Base-by-base conservation (phyloP, 2,888 invertebrate species). In the Platycheirus rosarum region DNA sequence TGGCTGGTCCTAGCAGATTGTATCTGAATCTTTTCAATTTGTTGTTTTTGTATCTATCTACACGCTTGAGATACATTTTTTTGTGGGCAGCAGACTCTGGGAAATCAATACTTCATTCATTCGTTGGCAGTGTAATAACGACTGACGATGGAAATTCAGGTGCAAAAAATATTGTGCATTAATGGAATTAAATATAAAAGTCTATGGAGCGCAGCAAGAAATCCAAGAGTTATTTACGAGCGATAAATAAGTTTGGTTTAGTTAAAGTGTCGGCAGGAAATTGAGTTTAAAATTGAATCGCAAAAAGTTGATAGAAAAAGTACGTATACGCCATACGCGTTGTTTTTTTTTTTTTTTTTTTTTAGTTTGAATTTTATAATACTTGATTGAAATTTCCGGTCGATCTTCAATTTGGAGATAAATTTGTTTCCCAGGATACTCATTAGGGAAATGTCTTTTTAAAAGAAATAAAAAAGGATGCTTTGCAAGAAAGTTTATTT, bases 271-370 rank as follows among this genome's bases (percentile, higher is more conserved):
- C 37, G 13, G 13, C 3, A 2, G 13, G 13, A 37, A 37, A 37
- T 13, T 2, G 13, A 37, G 14, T 44, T 42, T 42, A 14, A 18
- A 16, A 60, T 16, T 60, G 44, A 60, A 60, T 13, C 4, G 11
- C 23, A 57, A 57, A 48, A 20, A 1, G 13, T 16, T 8, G 16
- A 18, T 26, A 44, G 37, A 73, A 73, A 63, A 35, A 32, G 57
- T 66, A 51, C 66, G 74, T 74, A 74, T 74, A 66, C 74, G 66
- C 57, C 66, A 23, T 51, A 49, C 18, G 20, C 37, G n/a, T n/a
- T 13, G n/a, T 62, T 32, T n/a, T 7, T 7, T 46, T 20, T 20
- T 8, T 8, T 2, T 53, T 18, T 14, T 4, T 5, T 13, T 14
- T 2, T 29, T 35, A 5, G 4, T 18, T 13, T n/a, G 8, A 32